A percentile compares a stretch with the other conserved stretches of the same genome.
phyloP scores from a whole-genome alignment of 2,113 vertebrate genomes.

The Ibidorhyncha struthersii region DNA sequence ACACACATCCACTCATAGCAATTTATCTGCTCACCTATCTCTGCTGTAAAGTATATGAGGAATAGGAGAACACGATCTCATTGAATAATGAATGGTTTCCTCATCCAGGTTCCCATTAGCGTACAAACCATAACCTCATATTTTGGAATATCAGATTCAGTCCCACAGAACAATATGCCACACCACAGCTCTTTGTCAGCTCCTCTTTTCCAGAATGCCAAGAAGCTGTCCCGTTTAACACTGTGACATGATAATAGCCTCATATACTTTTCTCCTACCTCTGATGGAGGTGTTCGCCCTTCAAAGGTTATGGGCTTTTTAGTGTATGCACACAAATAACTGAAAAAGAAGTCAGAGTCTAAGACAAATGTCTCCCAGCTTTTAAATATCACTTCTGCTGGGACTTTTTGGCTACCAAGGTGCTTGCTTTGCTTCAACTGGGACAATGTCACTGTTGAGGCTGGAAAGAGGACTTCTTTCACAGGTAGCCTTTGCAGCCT shows the following conservation, averaged over 20 bases:
- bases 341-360: neutral
- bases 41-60: neutral
- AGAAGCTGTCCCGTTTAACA: neutral
- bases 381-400: neutral
- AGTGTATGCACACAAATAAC: neutral
- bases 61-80: neutral
- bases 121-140: neutral
- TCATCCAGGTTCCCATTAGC: neutral
- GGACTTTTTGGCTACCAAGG: neutral
- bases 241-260: neutral
- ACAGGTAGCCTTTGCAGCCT: neutral
- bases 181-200: neutral
- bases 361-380: neutral
- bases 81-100: conserved; percentile 4
- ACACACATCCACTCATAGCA: neutral
- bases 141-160: neutral
- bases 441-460: neutral
- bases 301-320: neutral
- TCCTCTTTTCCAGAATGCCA: neutral
- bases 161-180: neutral
- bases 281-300: neutral
- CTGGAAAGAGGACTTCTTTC: neutral
- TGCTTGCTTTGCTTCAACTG: neutral
- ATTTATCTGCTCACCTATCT: neutral
- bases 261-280: neutral